phyloP scores from a whole-genome alignment of 1,140 invertebrate species.

The Psix sp. region DNA sequence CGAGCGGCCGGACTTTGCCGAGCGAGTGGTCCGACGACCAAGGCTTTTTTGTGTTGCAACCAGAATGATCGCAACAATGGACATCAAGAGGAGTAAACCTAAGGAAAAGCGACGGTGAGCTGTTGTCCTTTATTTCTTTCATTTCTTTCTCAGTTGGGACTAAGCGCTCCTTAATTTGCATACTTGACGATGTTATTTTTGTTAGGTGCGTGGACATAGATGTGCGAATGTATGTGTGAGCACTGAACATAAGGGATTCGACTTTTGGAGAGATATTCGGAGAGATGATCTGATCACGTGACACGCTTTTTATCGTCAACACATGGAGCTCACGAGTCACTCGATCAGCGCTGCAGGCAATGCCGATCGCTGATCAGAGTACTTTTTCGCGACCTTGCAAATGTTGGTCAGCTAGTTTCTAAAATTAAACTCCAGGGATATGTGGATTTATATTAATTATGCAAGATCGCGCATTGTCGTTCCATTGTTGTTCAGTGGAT shows the following conservation, averaged over 20 bases:
- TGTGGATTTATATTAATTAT: slow-evolving; percentile 18
- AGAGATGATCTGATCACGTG: no score
- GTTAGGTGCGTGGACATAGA: no score
- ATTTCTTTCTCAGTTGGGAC: neutral
- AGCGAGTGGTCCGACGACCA: neutral
- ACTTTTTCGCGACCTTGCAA: slow-evolving; percentile 13
- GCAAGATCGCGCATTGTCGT: neutral
- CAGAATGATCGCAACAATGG: slow-evolving; percentile 3
- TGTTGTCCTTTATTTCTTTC: neutral
- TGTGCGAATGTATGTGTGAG: no score
- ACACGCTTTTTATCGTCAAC: neutral
- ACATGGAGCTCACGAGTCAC: neutral
- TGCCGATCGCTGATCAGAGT: neutral
- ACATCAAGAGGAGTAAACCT: slow-evolving; percentile 22
- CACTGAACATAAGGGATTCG: no score
- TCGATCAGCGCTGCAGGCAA: no score
- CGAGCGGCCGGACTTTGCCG: neutral
- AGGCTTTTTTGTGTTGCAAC: neutral
- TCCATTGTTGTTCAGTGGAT: no score
- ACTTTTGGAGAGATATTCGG: no score
- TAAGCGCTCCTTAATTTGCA: no score
- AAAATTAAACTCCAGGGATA: slow-evolving; percentile 47
- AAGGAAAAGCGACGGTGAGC: slow-evolving; percentile 28
- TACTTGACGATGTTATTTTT: no score
- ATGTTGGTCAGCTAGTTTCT: slow-evolving; percentile 44